A percentile compares a stretch with the other conserved stretches of the same genome.
Conservation (phyloP, 2,888 invertebrate species). For the Omphaloscelis lunosa region DNA sequence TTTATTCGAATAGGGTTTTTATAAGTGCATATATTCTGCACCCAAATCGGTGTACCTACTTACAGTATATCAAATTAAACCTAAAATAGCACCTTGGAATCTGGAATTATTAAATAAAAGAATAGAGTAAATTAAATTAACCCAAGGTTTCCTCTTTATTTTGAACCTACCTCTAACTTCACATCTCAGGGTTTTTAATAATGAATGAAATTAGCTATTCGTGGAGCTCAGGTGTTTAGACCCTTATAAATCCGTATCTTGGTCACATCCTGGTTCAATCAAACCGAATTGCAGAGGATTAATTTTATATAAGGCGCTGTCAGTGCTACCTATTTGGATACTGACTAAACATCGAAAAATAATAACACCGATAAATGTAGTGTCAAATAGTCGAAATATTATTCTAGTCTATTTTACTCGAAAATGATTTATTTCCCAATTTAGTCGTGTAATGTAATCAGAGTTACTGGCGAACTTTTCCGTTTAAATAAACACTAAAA, state of each 20-base stretch:
- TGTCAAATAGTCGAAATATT: background rate
- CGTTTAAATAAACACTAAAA: conserved; percentile 45
- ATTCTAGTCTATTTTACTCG: background rate
- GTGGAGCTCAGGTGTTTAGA: conserved; percentile 1
- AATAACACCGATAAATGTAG: background rate
- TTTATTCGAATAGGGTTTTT: background rate
- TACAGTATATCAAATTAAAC: background rate
- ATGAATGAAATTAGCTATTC: conserved; percentile 21
- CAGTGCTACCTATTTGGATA: background rate
- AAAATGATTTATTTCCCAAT: conserved; percentile 12
- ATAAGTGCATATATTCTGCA: background rate
- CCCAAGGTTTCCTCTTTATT: background rate
- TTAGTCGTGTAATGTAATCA: conserved; percentile 27
- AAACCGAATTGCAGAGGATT: conserved; percentile 5
- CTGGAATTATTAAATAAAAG: conserved; percentile 1
- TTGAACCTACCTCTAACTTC: conserved; percentile 15
- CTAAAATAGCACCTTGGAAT: background rate
- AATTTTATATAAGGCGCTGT: background rate
- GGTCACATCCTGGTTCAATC: conserved; percentile 22
- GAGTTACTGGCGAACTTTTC: conserved; percentile 36
- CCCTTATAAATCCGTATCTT: conserved; percentile 29
- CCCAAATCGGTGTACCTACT: background rate
- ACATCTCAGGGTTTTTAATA: conserved; percentile 15
- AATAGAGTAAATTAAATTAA: conserved; percentile 12
- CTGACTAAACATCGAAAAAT: background rate